Conservation (phyloP, 2,113 vertebrate species). For the crab-eating macaque (Macaca fascicularis) region T2T-MFA8v1.1 NC_088386.1:126932001-126932500, state of each 20-base stretch:
- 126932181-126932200: neutral
- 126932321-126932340: neutral
- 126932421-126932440: neutral
- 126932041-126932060: neutral
- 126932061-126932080: slow-evolving; percentile 71
- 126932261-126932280: neutral
- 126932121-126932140: neutral
- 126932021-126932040: slow-evolving; percentile 38
- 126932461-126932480: neutral
- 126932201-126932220: neutral
- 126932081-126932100: slow-evolving; percentile 11
- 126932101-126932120: neutral
- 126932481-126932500: neutral
- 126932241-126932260: neutral
- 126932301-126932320: neutral
- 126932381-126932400: neutral
- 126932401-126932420: neutral
- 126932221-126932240: neutral
- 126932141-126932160: neutral
- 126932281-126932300: neutral
- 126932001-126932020: slow-evolving; percentile 44
- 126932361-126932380: neutral
- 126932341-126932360: accelerated
- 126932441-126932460: neutral
- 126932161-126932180: neutral